phyloP scores from a whole-genome alignment of 2,888 invertebrate genomes.

The Reticulitermes lucifugus region DNA sequence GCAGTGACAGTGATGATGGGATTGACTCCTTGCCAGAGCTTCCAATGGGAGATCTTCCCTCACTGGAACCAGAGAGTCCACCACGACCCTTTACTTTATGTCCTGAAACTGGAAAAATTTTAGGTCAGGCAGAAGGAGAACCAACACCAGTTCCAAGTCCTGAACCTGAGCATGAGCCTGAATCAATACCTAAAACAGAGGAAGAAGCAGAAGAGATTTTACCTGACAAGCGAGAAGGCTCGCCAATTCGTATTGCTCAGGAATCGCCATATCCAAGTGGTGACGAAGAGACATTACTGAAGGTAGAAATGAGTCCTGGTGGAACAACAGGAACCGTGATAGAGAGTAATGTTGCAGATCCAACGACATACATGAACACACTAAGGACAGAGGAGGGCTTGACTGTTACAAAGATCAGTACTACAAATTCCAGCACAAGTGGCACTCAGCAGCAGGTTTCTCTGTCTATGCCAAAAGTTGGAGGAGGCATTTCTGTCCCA shows the following conservation, averaged over 20 bases:
- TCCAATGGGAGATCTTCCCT: conserved; percentile 60
- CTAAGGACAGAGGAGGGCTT: conserved; percentile 48
- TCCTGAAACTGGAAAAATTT: conserved; percentile 71
- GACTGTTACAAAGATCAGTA: conserved; percentile 48
- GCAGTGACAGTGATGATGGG: conserved; percentile 48
- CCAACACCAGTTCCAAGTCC: conserved; percentile 68
- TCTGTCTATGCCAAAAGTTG: conserved; percentile 14
- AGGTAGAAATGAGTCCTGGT: conserved; percentile 71
- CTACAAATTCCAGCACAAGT: conserved; percentile 28
- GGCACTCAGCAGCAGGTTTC: conserved; percentile 30
- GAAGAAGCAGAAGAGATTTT: conserved; percentile 51
- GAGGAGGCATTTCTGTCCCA: conserved; percentile 48
- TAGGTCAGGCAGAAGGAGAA: conserved; percentile 73
- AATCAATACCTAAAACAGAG: conserved; percentile 64
- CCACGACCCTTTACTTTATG: conserved; percentile 78
- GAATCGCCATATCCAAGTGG: conserved; percentile 61
- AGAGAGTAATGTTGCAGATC: conserved; percentile 57
- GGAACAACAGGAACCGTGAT: conserved; percentile 73
- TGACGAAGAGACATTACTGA: conserved; percentile 56
- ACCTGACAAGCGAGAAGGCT: conserved; percentile 46
- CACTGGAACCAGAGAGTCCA: conserved; percentile 72
- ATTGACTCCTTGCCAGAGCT: conserved; percentile 49
- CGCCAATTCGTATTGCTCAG: conserved; percentile 55
- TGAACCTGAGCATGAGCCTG: conserved; percentile 59
- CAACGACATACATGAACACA: conserved; percentile 42